A percentile compares a stretch with the other conserved stretches of the same genome.
Evolutionary conservation across 2,797 vertebrate genomes (phyloP).

Genomic region (Argyrosomus regius): DNA sequence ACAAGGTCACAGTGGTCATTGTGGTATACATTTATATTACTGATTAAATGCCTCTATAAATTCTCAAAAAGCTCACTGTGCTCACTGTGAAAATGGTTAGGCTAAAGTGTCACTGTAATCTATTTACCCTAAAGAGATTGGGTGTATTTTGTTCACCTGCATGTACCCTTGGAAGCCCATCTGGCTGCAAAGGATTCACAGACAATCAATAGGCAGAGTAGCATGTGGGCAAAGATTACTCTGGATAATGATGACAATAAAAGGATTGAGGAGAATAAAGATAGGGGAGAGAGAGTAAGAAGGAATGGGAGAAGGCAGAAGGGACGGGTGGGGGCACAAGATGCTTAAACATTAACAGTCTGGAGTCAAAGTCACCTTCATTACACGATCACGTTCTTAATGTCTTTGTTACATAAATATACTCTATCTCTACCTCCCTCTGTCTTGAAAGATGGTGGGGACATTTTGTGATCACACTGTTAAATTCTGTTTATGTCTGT

Average conservation of each 20-base stretch:
- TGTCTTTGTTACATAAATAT: constrained; percentile 56
- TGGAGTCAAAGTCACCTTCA: constrained; percentile 75
- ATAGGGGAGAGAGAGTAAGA: constrained; percentile 24
- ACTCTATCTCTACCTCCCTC: constrained; percentile 3
- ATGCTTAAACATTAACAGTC: constrained; percentile 65
- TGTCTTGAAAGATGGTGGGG: constrained; percentile 23
- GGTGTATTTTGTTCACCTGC: constrained; percentile 38
- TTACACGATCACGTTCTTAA: constrained; percentile 40
- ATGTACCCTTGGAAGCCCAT: constrained; percentile 58
- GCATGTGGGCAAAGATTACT: constrained; percentile 67
- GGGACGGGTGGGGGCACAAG: constrained; percentile 39
- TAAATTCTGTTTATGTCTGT: neutral
- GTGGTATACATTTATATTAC: neutral
- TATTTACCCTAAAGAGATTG: constrained; percentile 8
- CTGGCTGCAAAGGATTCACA: constrained; percentile 49
- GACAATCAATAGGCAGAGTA: constrained; percentile 68
- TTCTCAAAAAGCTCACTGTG: neutral
- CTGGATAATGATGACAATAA: constrained; percentile 72
- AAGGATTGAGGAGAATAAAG: constrained; percentile 59
- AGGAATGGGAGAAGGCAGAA: constrained; percentile 31
- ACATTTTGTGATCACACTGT: constrained; percentile 15
- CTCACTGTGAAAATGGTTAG: constrained; percentile 11
- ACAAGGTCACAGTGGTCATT: constrained; percentile 14
- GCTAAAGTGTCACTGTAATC: constrained; percentile 20
- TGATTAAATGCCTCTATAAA: constrained; percentile 21